These are phyloP conservation scores for Pseudomyrmex gracilis DNA, from an alignment of 1,140 invertebrate genomes.

Conservation along the genomic window DNA sequence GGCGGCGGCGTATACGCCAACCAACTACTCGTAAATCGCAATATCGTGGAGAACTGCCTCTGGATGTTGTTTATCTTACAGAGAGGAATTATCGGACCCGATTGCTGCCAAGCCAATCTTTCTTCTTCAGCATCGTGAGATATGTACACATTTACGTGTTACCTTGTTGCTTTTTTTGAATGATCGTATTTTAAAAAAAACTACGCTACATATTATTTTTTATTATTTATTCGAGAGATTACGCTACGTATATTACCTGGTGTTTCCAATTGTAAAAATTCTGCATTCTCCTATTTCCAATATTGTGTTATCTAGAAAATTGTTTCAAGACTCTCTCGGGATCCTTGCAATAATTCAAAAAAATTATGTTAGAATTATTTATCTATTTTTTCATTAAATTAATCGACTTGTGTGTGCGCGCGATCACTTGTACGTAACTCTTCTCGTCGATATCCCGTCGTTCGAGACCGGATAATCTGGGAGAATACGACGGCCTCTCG, in stretches of 20 bases:
- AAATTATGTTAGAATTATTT: conserved; percentile 13
- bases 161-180: too few species aligned
- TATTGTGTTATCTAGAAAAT: too few species aligned
- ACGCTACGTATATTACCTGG: too few species aligned
- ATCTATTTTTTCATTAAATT: conserved; percentile 8
- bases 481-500: not conserved
- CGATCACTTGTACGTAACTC: not conserved
- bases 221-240: too few species aligned
- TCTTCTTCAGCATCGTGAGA: conserved; percentile 7
- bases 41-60: conserved; percentile 51
- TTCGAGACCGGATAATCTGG: conserved; percentile 33
- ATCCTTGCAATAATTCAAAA: not conserved
- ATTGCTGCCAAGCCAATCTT: conserved; percentile 12
- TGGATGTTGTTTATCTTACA: conserved; percentile 50
- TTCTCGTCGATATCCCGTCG: conserved; percentile 6
- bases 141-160: not conserved
- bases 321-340: too few species aligned
- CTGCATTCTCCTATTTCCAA: too few species aligned
- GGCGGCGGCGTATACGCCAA: conserved; percentile 40
- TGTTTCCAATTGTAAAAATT: too few species aligned
- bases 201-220: too few species aligned
- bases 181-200: too few species aligned
- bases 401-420: conserved; percentile 8
- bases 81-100: conserved; percentile 32
- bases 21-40: conserved; percentile 59